A percentile compares a stretch with the other conserved stretches of the same genome.
phyloP scores from a whole-genome alignment of 2,888 invertebrate species.

The Temnothorax ravouxi region DNA sequence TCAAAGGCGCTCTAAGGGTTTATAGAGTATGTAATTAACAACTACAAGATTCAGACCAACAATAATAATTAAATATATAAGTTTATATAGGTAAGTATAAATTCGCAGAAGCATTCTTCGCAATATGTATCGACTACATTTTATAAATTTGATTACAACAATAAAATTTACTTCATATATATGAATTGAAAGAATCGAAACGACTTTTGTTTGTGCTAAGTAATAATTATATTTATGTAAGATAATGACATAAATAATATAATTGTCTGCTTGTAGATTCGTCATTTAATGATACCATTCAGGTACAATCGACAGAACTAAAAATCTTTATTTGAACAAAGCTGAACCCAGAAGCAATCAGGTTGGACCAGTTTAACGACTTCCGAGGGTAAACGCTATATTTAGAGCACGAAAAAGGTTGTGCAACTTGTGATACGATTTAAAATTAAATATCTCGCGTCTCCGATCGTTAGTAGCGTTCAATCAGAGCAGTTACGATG shows the following conservation, averaged over 20 bases:
- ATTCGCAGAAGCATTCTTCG: neutral
- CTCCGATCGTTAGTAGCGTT: neutral
- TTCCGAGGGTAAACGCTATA: constrained; percentile 67
- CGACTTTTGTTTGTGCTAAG: constrained; percentile 19
- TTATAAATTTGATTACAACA: constrained; percentile 9
- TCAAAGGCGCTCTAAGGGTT: neutral
- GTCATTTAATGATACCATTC: constrained; percentile 16
- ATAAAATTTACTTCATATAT: neutral
- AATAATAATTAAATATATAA: neutral
- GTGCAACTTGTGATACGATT: constrained; percentile 64
- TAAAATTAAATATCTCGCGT: constrained; percentile 14
- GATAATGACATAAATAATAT: neutral
- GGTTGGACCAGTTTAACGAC: constrained; percentile 71
- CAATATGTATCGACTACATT: neutral
- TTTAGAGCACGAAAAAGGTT: constrained; percentile 73
- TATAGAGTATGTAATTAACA: neutral
- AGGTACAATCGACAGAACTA: constrained; percentile 45
- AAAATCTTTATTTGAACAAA: constrained; percentile 22
- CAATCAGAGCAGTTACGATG: neutral
- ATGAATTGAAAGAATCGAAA: neutral
- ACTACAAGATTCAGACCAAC: neutral
- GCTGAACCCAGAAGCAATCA: constrained; percentile 58
- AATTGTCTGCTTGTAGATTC: neutral
- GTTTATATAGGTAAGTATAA: neutral
- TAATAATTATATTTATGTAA: neutral